phyloP scores from a whole-genome alignment of 2,113 vertebrate species.

The Rhombomys opimus region DNA sequence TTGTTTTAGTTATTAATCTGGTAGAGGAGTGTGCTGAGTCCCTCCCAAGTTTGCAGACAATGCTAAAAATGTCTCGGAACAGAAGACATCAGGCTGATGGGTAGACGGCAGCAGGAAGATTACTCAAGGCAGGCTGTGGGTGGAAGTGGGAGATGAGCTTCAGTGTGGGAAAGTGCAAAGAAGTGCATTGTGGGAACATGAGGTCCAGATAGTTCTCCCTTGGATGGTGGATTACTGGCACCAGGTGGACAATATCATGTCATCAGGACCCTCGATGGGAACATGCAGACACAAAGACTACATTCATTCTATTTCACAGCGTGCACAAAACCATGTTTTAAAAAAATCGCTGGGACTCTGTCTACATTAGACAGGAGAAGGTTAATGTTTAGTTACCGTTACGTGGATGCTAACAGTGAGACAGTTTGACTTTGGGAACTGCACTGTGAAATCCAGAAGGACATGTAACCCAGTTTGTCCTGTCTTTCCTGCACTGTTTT shows the following conservation, averaged over 20 bases:
- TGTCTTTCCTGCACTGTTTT: not conserved
- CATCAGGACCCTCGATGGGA: too few species aligned
- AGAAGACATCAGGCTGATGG: slow-evolving; percentile 63
- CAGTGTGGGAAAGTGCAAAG: slow-evolving; percentile 24
- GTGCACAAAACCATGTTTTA: not conserved
- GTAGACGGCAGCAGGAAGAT: slow-evolving; percentile 43
- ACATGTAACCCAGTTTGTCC: accelerated
- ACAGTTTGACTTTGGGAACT: not conserved
- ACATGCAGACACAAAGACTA: accelerated
- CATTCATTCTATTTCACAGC: not conserved
- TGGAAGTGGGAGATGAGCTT: not conserved
- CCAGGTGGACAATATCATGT: too few species aligned
- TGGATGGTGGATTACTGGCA: not conserved
- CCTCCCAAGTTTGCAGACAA: slow-evolving; percentile 63
- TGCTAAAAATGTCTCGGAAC: slow-evolving; percentile 62
- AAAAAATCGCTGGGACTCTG: too few species aligned
- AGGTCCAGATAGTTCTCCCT: not conserved
- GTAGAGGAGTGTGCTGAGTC: slow-evolving; percentile 31
- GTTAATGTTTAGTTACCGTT: not conserved
- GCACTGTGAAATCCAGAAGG: not conserved
- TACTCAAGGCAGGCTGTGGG: slow-evolving; percentile 44
- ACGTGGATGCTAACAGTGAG: not conserved
- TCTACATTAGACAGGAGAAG: accelerated
- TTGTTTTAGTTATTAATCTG: slow-evolving; percentile 55
- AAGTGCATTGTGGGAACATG: not conserved